Base-by-base conservation (phyloP, 2,797 vertebrate species). In the Hephaestus fuliginosus region DNA sequence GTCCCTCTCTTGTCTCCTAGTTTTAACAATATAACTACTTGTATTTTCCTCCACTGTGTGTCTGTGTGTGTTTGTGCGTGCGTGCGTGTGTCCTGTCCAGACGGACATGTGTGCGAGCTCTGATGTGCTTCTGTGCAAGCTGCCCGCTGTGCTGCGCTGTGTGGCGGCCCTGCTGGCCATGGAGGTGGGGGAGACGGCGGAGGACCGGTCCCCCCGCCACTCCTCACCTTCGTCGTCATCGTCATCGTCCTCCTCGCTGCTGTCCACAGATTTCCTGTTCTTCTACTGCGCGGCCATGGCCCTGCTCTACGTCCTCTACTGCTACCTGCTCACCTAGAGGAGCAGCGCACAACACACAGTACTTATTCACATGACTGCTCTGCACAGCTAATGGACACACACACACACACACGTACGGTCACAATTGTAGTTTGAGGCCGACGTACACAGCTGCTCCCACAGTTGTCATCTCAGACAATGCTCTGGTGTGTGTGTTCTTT, bases 211-310 rank as follows among this genome's bases (percentile, higher is more conserved):
- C 93, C 92, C 91, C 82, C 22, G 78, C 81, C 78, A 67, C 82
- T 72, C 93, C 84, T 84, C 95, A 48, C 94, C 96, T 75, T 93
- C 95, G 74, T 84, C 94, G 3, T 52, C 88, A 39, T 87, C 80
- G n/a, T 75, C 78, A 64, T 78, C 86, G 14, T 82, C 66, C 28
- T 87, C 89, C 78, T 89, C 95, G 33, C 89, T 84, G 72, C 93
- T 95, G 88, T 95, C 96, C 70, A 92, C 91, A 22, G 96, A 96
- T 95, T 98, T 98, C 95, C 90, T 97, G 90, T 82, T 97, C 91
- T 98, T 98, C 96, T 97, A 98, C 93, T 91, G 93, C 70, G 90
- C 85, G 48, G 85, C 93, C 93, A 97, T 97, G 97, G 91, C 93
- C 85, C 94, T 97, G 88, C 94, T 98, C 83, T 97, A 95, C 93